Percentiles rank a stretch among this genome's conserved stretches.
Evolutionary conservation across 2,888 invertebrate genomes (phyloP).

Genomic region (Bellardia pandia): DNA sequence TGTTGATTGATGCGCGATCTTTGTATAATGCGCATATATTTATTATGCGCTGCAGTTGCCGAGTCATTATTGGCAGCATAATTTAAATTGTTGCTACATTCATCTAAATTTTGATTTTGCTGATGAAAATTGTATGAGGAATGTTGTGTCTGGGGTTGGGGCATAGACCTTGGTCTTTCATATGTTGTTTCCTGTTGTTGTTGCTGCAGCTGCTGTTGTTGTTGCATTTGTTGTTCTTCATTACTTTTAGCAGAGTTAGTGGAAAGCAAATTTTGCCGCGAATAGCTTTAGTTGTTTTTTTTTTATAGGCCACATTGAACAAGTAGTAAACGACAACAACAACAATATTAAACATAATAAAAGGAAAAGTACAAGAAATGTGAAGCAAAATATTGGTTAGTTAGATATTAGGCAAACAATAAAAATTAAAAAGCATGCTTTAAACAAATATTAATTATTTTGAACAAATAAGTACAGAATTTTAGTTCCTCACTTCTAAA

Average conservation of each 20-base stretch:
- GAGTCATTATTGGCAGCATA: slow-evolving; percentile 79
- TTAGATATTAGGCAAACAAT: slow-evolving; percentile 29
- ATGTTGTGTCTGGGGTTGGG: slow-evolving; percentile 69
- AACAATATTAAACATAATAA: slow-evolving; percentile 54
- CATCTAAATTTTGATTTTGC: slow-evolving; percentile 71
- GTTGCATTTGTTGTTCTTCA: slow-evolving; percentile 85
- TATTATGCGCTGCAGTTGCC: slow-evolving; percentile 58
- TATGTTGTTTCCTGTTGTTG: slow-evolving; percentile 83
- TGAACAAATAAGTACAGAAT: neutral
- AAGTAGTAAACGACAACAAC: slow-evolving; percentile 37
- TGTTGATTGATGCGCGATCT: slow-evolving; percentile 75
- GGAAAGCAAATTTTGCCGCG: slow-evolving; percentile 93
- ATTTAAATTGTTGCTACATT: slow-evolving; percentile 85
- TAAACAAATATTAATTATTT: slow-evolving; percentile 2
- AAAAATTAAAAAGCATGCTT: slow-evolving; percentile 42
- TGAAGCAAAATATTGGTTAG: slow-evolving; percentile 60
- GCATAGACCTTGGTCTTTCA: slow-evolving; percentile 58
- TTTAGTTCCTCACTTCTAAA: too few species aligned
- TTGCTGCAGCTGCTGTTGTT: slow-evolving; percentile 81
- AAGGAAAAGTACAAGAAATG: slow-evolving; percentile 73
- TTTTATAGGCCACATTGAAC: slow-evolving; percentile 35
- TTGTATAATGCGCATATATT: slow-evolving; percentile 71
- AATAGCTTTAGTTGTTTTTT: slow-evolving; percentile 87
- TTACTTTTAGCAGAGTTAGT: slow-evolving; percentile 88
- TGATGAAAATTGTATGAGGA: slow-evolving; percentile 68